phyloP scores from a whole-genome alignment of 2,113 vertebrate species.

The Podarcis muralis region DNA sequence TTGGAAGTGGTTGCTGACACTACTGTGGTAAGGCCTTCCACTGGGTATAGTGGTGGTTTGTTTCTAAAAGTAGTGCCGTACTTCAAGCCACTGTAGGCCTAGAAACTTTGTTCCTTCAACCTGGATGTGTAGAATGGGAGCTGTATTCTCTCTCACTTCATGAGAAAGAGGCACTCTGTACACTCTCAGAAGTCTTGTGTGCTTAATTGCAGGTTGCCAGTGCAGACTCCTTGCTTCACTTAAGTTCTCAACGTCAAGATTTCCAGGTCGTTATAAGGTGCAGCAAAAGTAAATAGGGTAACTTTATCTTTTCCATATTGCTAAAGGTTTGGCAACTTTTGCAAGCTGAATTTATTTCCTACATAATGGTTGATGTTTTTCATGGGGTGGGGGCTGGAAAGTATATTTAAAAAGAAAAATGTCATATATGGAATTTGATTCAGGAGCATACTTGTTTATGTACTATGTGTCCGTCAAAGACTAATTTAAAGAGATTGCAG shows the following conservation, averaged over 20 bases:
- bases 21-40: not conserved
- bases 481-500: not conserved
- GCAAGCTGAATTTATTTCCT: accelerated
- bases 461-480: accelerated
- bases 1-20: not conserved
- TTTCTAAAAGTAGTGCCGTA: not conserved
- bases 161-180: not conserved
- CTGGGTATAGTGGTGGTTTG: not conserved
- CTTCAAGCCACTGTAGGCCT: too few species aligned
- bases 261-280: not conserved
- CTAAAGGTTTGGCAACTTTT: not conserved
- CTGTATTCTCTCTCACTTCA: not conserved
- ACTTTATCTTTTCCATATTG: not conserved
- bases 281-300: not conserved
- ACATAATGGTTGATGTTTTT: not conserved
- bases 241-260: not conserved
- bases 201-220: not conserved
- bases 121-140: too few species aligned
- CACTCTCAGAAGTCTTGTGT: too few species aligned
- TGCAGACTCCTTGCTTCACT: not conserved
- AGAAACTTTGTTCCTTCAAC: not conserved
- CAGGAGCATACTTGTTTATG: accelerated
- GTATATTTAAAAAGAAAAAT: accelerated
- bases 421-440: not conserved
- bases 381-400: not conserved